Evolutionary conservation across 2,888 invertebrate genomes (phyloP), one percentile per base, ranked within the genome.

Genomic region (Ectropis crepuscularia): DNA sequence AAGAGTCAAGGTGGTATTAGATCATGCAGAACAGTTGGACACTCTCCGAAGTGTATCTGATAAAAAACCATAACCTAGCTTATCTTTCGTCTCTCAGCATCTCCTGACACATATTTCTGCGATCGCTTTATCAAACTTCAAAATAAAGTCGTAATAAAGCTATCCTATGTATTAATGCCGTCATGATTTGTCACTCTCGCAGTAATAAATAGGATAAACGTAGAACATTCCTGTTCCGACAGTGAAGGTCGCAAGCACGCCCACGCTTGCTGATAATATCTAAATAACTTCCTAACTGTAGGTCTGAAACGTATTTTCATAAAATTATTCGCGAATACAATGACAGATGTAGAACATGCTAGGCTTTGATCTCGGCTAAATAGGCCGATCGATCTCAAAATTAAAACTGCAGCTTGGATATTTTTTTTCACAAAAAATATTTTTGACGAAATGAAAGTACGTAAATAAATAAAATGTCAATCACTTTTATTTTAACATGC

Each of bases 201-300:
- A 69, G 76, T 73, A 81, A 81, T 81, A 81, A 79, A 80, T 81
- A 75, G 75, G 70, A 75, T 78, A 61, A 62, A 72, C 65, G 60
- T 71, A 47, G 82, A 83, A 82, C 86, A 86, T 87, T 85, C 83
- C 80, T 80, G 79, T 78, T 74, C 78, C 73, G 76, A 78, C 75
- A 77, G 67, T 70, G 87, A 89, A 89, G 89, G 89, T 83, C 79
- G 69, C 48, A 50, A 71, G 68, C 60, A 72, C 87, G 75, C 89
- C 87, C 81, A 87, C 89, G 41, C 51, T 5, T 10, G 28, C 57
- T 57, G 63, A 83, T 80, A 81, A 82, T 83, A 81, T 83, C 82
- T 83, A 78, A 79, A 79, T 70, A 81, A 79, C 82, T 87, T 87
- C 87, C 87, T 87, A 77, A 59, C 67, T 76, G 67, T 77, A 72